phyloP scores from a whole-genome alignment of 2,113 vertebrate species.

The Tylochromis polylepis region DNA sequence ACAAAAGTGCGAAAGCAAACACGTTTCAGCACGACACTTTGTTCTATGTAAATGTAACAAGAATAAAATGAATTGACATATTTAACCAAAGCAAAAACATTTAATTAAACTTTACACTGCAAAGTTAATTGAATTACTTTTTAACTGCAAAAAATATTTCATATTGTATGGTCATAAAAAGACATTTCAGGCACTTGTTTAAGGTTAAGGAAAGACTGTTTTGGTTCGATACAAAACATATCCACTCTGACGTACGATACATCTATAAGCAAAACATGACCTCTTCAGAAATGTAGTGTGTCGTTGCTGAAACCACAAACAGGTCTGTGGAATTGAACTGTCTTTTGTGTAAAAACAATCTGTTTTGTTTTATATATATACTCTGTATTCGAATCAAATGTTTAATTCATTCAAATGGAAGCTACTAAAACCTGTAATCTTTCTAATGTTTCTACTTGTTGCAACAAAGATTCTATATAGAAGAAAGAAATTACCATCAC shows the following conservation, averaged over 20 bases:
- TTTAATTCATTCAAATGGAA: neutral
- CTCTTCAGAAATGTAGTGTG: neutral
- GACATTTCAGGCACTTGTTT: neutral
- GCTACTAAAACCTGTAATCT: neutral
- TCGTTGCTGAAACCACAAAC: neutral
- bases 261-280: neutral
- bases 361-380: neutral
- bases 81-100: neutral
- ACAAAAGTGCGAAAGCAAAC: neutral
- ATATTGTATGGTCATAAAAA: neutral
- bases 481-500: neutral
- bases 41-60: neutral
- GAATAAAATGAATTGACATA: rapidly evolving
- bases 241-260: neutral
- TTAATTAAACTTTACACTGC: neutral
- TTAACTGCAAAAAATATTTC: neutral
- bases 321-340: neutral
- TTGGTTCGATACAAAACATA: neutral
- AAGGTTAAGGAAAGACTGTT: neutral
- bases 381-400: rapidly evolving
- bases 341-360: neutral
- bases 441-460: neutral
- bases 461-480: neutral
- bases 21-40: neutral
- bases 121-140: neutral